Evolutionary conservation across 1,140 invertebrate genomes (phyloP).

Genomic region (Thalassaphorura encarpata): DNA sequence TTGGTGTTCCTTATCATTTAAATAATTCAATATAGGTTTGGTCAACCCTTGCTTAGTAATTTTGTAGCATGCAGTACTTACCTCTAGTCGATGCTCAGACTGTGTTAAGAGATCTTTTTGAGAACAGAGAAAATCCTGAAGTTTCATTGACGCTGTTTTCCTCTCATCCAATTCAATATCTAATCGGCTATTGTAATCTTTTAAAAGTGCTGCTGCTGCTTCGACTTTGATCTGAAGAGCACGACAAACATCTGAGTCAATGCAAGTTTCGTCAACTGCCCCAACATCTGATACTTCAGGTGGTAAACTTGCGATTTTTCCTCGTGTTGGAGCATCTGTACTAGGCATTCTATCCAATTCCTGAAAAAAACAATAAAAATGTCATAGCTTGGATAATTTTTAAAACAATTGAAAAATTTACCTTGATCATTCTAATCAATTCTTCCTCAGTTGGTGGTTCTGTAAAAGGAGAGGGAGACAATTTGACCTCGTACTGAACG

Average conservation of each 20-base stretch:
- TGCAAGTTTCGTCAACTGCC: constrained; percentile 21
- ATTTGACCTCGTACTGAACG: constrained; percentile 24
- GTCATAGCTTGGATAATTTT: neutral
- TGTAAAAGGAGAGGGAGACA: constrained; percentile 50
- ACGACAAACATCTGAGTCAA: constrained; percentile 12
- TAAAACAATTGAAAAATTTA: constrained; percentile 33
- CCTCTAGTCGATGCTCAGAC: constrained; percentile 74
- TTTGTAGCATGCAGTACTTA: constrained; percentile 37
- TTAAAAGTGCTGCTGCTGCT: constrained; percentile 70
- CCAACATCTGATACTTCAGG: constrained; percentile 83
- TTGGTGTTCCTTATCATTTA: constrained; percentile 61
- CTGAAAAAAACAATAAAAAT: constrained; percentile 43
- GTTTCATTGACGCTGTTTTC: constrained; percentile 68
- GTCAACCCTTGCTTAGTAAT: neutral
- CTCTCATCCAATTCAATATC: constrained; percentile 78
- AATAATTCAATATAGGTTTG: neutral
- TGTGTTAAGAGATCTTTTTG: constrained; percentile 74
- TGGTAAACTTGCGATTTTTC: constrained; percentile 85
- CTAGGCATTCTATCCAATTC: constrained; percentile 89
- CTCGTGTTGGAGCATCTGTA: constrained; percentile 79
- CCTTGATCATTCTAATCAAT: constrained; percentile 62
- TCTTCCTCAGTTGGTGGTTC: constrained; percentile 83
- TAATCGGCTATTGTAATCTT: constrained; percentile 78
- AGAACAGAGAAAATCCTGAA: constrained; percentile 71
- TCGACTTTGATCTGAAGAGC: constrained; percentile 52